Evolutionary conservation across 2,797 vertebrate species (phyloP), one percentile per base, ranked within the genome.

Genomic region (Fistularia tabacaria): DNA sequence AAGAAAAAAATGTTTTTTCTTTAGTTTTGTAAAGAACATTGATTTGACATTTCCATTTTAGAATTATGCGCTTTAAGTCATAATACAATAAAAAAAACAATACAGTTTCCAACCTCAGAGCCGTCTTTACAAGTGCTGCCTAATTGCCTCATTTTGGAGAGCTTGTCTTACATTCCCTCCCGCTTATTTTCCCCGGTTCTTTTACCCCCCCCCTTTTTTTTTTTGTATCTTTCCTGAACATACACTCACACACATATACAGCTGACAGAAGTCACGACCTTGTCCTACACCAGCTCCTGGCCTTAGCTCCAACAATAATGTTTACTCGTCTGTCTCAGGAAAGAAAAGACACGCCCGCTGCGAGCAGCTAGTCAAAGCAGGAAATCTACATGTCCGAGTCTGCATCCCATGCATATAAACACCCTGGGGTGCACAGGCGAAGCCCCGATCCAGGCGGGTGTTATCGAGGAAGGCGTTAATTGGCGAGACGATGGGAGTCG

Each of bases 281-380:
- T 57, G 71, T 71, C 68, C 66, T 62, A 62, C 65, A 68, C 73
- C 69, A 68, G 71, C 69, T 68, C 54, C 51, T 78, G 76, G 63
- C 71, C 41, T 45, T 49, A 62, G 70, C 73, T 86, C 86, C 87
- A 90, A 88, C 72, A 85, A 89, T 83, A 88, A 88, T 87, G 83
- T 90, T 91, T 89, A 81, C 70, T 74, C 43, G 57, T 78, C 85
- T 81, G 83, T 87, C 81, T 86, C 80, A 73, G 79, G 75, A 85
- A 84, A 86, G 82, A 81, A 80, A 82, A 82, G 74, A 72, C 69
- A 78, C 38, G 66, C 56, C 80, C 83, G 73, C 77, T 54, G 71
- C 71, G 66, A 71, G 69, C 61, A 49, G 74, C 76, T 76, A 87
- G 85, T 74, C 84, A 87, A 85, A 87, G 81, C 85, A 88, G 87